A percentile compares a stretch with the other conserved stretches of the same genome.
Conservation (phyloP, 2,113 vertebrate genomes). For the Xyliphius kryptos region DNA sequence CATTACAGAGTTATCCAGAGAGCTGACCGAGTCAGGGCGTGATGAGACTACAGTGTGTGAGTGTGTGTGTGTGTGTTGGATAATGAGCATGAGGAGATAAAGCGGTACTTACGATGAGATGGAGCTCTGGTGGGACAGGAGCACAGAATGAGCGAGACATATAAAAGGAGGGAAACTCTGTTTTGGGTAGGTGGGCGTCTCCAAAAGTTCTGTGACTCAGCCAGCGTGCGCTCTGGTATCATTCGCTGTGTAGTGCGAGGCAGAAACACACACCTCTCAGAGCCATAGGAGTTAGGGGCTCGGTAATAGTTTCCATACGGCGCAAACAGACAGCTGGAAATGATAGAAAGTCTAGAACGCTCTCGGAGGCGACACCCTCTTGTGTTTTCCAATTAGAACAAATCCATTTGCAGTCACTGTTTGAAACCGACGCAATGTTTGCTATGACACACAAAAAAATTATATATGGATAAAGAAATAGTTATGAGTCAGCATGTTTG, state of each 20-base stretch:
- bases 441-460: too few species aligned
- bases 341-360: constrained; percentile 65
- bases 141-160: constrained; percentile 17
- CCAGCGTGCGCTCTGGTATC: background rate
- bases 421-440: constrained; percentile 14
- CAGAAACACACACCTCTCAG: constrained; percentile 38
- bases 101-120: constrained; percentile 36
- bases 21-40: background rate
- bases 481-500: too few species aligned
- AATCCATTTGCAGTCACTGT: constrained; percentile 43
- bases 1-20: background rate
- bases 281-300: constrained; percentile 55
- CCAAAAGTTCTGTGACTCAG: constrained; percentile 25
- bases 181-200: constrained; percentile 37
- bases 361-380: constrained; percentile 54
- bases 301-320: constrained; percentile 75
- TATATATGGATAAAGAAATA: too few species aligned
- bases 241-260: background rate
- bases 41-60: background rate
- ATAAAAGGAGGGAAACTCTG: constrained; percentile 9
- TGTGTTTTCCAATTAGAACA: constrained; percentile 48
- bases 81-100: constrained; percentile 2
- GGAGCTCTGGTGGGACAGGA: constrained; percentile 27
- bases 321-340: constrained; percentile 67
- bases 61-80: background rate